Conservation (phyloP, 2,888 invertebrate species). For the Urechis unicinctus region DNA sequence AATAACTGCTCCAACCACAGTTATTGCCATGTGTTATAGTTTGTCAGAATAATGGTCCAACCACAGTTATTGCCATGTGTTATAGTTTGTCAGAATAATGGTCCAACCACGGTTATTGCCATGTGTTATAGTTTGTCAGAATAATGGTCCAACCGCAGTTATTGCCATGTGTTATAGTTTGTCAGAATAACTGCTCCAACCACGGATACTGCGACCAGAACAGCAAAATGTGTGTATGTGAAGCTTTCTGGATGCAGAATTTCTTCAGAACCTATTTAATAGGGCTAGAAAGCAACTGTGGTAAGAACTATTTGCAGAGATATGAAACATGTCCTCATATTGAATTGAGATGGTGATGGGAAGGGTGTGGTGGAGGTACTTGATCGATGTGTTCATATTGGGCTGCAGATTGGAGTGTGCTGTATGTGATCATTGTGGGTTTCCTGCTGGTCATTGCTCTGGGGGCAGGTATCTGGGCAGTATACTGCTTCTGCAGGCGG, state of each 20-base stretch:
- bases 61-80: too few species aligned
- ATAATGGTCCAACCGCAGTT: not conserved
- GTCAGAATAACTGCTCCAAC: slow-evolving; percentile 84
- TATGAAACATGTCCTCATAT: too few species aligned
- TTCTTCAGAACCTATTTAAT: slow-evolving; percentile 63
- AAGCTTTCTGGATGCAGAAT: slow-evolving; percentile 95
- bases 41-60: too few species aligned
- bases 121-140: too few species aligned
- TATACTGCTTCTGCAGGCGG: slow-evolving; percentile 15
- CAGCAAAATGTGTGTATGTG: slow-evolving; percentile 78
- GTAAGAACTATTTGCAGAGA: slow-evolving; percentile 52
- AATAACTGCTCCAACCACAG: too few species aligned
- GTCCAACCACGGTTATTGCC: too few species aligned
- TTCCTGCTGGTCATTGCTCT: slow-evolving; percentile 40
- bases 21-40: too few species aligned
- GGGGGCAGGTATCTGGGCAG: slow-evolving; percentile 25
- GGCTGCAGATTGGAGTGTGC: slow-evolving; percentile 85
- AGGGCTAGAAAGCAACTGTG: slow-evolving; percentile 74
- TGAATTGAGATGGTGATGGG: too few species aligned
- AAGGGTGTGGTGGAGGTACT: too few species aligned
- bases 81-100: not conserved
- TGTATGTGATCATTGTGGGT: slow-evolving; percentile 72
- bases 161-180: too few species aligned
- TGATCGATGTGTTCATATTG: too few species aligned
- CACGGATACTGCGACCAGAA: slow-evolving; percentile 84